Evolutionary conservation across 2,888 invertebrate genomes (phyloP), one percentile per base, ranked within the genome.

Genomic region (Onchidella celtica): DNA sequence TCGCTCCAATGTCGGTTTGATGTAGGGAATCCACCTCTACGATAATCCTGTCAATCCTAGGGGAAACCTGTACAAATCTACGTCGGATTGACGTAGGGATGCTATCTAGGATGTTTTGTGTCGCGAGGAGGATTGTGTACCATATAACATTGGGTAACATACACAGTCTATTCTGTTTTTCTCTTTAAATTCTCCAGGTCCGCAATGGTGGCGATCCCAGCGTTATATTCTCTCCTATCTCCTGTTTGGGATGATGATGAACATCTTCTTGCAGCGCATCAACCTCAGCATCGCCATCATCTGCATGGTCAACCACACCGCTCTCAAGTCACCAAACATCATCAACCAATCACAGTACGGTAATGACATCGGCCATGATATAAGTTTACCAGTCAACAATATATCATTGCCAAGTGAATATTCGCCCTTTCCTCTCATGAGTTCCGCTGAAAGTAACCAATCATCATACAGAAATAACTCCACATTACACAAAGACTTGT

Each of bases 241-340:
- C 38, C 86, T 87, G 38, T 87, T 87, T 76, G 81, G 87, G 61
- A 87, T 88, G 59, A 85, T 84, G 96, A 96, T 90, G 95, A 95
- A 89, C 95, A 95, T 84, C 94, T 96, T 87, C 95, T 95, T 94
- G 61, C 90, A 94, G 90, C 90, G 94, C 17, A 93, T 94, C 76
- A 94, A 94, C 87, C 90, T 95, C 17, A 94, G 94, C 85, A 93
- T 95, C 86, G 94, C 94, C 1, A 93, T 95, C 73, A 92, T 95
- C 3, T 94, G 94, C 86, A 95, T 95, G 95, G 94, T 94, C 11
- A 93, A 93, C 78, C 88, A 90, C 6, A 90, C 91, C 63, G 88
- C 82, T 47, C 69, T 3, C 14, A 1, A 24, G 2, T 17, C 3
- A 21, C 66, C 32, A 24, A 17, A 34, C 66, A 17, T 17, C 66